Percentiles rank a stretch among this genome's conserved stretches.
Conservation (phyloP, 1,140 invertebrate species). For the Rhyacophila brunnea region DNA sequence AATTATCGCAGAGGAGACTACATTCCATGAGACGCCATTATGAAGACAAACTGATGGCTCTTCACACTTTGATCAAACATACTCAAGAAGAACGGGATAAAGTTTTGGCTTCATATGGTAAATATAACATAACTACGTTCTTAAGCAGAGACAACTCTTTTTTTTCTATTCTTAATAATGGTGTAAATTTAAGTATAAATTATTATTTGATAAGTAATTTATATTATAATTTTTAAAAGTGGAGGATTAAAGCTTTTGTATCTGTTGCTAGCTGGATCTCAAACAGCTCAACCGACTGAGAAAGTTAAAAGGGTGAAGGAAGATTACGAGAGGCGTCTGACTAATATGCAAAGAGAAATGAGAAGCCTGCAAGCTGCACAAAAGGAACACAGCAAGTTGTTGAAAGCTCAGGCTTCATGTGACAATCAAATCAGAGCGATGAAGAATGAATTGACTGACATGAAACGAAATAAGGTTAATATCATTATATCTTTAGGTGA, state of each 20-base stretch:
- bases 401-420: slow-evolving; percentile 79
- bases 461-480: slow-evolving; percentile 84
- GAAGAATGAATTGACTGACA: slow-evolving; percentile 77
- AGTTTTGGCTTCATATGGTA: slow-evolving; percentile 70
- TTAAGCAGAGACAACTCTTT: too few relatives aligned
- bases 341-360: slow-evolving; percentile 82
- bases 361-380: slow-evolving; percentile 85
- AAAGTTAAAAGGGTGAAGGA: slow-evolving; percentile 84
- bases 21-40: slow-evolving; percentile 86
- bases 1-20: slow-evolving; percentile 80
- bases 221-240: too few relatives aligned
- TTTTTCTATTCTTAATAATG: too few relatives aligned
- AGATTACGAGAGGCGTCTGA: slow-evolving; percentile 87
- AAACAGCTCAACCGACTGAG: slow-evolving; percentile 62
- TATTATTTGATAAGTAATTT: too few relatives aligned
- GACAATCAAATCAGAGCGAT: slow-evolving; percentile 79
- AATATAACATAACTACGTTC: too few relatives aligned
- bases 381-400: slow-evolving; percentile 82
- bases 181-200: too few relatives aligned
- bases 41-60: slow-evolving; percentile 87
- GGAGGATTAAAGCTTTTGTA: too few relatives aligned
- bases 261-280: slow-evolving; percentile 38
- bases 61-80: slow-evolving; percentile 84
- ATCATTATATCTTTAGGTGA: too few relatives aligned
- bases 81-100: slow-evolving; percentile 94